phyloP scores from a whole-genome alignment of 2,797 vertebrate species.

The Esox masquinongy region DNA sequence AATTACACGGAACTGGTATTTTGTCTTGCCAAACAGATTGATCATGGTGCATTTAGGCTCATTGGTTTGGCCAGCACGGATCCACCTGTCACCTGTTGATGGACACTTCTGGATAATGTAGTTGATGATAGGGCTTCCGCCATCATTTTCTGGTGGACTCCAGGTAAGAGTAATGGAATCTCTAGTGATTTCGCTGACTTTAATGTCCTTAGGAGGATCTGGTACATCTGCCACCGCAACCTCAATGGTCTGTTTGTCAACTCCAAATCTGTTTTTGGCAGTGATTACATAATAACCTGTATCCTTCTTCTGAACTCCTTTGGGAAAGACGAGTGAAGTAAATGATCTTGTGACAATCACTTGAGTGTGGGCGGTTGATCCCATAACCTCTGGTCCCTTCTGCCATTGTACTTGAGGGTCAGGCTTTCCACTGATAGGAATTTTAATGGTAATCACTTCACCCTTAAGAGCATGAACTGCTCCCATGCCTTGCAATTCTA shows the following conservation, averaged over 20 bases:
- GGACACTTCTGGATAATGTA: constrained; percentile 97
- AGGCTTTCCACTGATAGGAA: constrained; percentile 97
- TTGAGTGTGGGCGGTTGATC: constrained; percentile 92
- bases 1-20: constrained; percentile 95
- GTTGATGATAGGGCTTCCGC: constrained; percentile 89
- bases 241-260: constrained; percentile 97
- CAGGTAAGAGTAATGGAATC: constrained; percentile 95
- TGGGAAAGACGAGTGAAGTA: constrained; percentile 94
- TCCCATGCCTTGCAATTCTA: constrained; percentile 97
- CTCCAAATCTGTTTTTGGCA: constrained; percentile 98
- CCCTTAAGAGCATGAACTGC: constrained; percentile 93
- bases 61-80: constrained; percentile 89
- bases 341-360: constrained; percentile 97
- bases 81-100: constrained; percentile 91
- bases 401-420: constrained; percentile 95
- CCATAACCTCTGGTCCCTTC: constrained; percentile 97
- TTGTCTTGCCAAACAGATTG: constrained; percentile 96
- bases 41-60: constrained; percentile 89
- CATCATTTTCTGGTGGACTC: constrained; percentile 90
- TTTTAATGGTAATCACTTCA: constrained; percentile 93
- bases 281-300: constrained; percentile 95
- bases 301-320: constrained; percentile 93
- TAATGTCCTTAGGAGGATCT: constrained; percentile 88
- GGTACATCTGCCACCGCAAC: constrained; percentile 95
- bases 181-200: constrained; percentile 85